Evolutionary conservation across 1,140 invertebrate species (phyloP), one percentile per base, ranked within the genome.

Genomic region (Brachionus calyciflorus): DNA sequence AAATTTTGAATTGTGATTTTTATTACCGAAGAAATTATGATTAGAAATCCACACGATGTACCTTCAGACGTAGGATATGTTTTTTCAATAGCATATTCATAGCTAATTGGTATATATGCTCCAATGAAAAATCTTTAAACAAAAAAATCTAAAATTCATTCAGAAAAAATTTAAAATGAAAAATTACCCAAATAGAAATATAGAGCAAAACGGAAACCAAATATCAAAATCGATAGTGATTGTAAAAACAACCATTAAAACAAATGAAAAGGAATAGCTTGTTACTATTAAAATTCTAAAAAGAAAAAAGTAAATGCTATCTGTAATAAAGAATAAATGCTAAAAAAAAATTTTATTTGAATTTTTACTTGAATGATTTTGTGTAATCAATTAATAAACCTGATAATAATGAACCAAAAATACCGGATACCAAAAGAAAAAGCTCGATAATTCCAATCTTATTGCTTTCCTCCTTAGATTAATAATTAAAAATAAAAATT

Each of bases 51-150:
- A n/a, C 91, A 90, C 0, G 92, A 92, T 0, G 92, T 94, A 0
- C 92, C 92, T 86, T 96, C 93, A 0, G 93, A 91, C 83, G 94
- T 92, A 0, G 94, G 94, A 83, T 93, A 96, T 0, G 93, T 96
- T n/a, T 96, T 87, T 85, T 97, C 94, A 1, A 93, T 92, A 7
- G 92, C 94, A 81, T 96, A 92, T 84, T 97, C 94, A 86, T 95
- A 97, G 0, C 94, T 94, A 1, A 96, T 91, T 0, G 94, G 93
- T 12, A 97, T 84, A 81, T 96, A 94, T 37, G 94, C 94, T 37
- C 55, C 55, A 14, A 30, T 33, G 37, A 60, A 60, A 60, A 60
- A 60, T 37, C 55, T 60, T 19, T 37, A 10, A 26, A 14, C 3
- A 30, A 55, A 55, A 55, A 53, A 53, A 49, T 21, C 10, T 17